Evolutionary conservation across 1,140 invertebrate genomes (phyloP).

Genomic region (Macrobrachium nipponense): DNA sequence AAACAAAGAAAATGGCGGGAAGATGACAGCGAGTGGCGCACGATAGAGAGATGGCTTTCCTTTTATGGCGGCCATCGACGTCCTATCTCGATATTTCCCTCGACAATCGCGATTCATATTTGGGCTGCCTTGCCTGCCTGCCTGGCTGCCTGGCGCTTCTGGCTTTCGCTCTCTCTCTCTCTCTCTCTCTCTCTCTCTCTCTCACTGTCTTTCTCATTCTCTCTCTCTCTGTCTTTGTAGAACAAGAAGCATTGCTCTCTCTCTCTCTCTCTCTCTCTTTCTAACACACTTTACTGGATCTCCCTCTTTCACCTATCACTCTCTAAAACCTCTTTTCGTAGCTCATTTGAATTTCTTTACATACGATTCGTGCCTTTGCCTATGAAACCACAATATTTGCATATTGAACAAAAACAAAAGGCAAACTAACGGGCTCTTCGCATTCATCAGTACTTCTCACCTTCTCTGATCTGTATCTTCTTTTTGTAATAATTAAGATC

Average conservation of each 20-base stretch:
- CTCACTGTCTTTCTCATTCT: not conserved
- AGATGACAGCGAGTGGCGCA: conserved; percentile 35
- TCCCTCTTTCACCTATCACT: not conserved
- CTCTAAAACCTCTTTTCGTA: too few relatives aligned
- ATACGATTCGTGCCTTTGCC: too few relatives aligned
- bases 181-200: conserved; percentile 28
- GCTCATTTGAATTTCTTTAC: too few relatives aligned
- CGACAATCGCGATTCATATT: conserved; percentile 51
- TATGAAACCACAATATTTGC: too few relatives aligned
- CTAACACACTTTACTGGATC: too few relatives aligned
- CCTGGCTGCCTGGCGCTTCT: not conserved
- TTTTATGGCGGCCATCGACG: conserved; percentile 43
- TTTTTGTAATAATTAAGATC: too few relatives aligned
- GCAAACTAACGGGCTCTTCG: too few relatives aligned
- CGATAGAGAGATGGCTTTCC: conserved; percentile 43
- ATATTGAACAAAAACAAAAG: too few relatives aligned
- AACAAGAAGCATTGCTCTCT: not conserved
- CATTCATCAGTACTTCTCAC: too few relatives aligned
- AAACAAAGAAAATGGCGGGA: conserved; percentile 58
- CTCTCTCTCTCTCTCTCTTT: not conserved
- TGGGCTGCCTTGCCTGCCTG: not conserved
- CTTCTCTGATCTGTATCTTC: too few relatives aligned
- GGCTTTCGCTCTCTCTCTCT: not conserved
- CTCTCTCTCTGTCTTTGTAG: not conserved
- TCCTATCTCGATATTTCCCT: conserved; percentile 39